Evolutionary conservation across 2,888 invertebrate genomes (phyloP).

Genomic region (Archips xylosteana): DNA sequence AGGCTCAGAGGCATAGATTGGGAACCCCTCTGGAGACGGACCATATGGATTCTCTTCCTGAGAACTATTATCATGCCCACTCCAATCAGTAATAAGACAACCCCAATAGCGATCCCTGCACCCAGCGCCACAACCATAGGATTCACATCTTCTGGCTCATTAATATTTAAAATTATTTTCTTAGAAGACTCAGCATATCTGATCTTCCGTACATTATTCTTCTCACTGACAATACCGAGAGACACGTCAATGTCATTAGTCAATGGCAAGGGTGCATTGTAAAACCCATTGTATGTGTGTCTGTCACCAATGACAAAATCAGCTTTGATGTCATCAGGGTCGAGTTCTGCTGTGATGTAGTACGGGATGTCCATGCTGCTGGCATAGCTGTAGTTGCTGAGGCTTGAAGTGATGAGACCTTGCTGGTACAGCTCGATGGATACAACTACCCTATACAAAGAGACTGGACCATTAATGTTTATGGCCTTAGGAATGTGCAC

Average conservation of each 20-base stretch:
- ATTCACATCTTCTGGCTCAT: constrained; percentile 78
- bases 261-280: constrained; percentile 90
- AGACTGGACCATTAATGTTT: constrained; percentile 92
- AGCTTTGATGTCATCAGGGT: constrained; percentile 87
- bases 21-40: constrained; percentile 77
- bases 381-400: constrained; percentile 89
- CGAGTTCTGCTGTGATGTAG: constrained; percentile 93
- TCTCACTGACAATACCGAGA: constrained; percentile 89
- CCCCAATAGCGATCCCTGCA: constrained; percentile 89
- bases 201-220: constrained; percentile 87
- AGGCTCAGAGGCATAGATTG: constrained; percentile 88
- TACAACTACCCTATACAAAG: constrained; percentile 90
- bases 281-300: constrained; percentile 89
- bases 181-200: constrained; percentile 87
- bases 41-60: constrained; percentile 74
- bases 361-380: constrained; percentile 89
- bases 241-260: constrained; percentile 88
- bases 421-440: constrained; percentile 88
- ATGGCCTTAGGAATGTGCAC: constrained; percentile 88
- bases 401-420: constrained; percentile 86
- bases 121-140: constrained; percentile 81
- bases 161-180: constrained; percentile 82
- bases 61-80: constrained; percentile 87
- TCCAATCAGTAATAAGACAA: constrained; percentile 88
- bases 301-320: constrained; percentile 93